These are phyloP conservation scores for Drosophila watanabei DNA, from an alignment of 1,140 invertebrate genomes.

Conservation along the genomic window DNA sequence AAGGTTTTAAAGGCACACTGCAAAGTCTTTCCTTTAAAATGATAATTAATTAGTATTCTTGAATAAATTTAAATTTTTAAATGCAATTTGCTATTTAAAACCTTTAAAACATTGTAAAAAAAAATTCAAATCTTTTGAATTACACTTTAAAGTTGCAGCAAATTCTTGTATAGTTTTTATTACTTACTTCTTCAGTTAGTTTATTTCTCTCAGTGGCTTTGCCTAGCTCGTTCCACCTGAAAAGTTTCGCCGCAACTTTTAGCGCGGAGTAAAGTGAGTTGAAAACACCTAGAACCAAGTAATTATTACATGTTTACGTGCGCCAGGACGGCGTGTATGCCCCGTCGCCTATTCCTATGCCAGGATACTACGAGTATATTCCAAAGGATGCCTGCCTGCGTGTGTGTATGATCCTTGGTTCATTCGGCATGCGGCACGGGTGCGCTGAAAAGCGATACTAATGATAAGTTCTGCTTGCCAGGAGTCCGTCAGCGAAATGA, in stretches of 20 bases:
- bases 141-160: rapidly evolving
- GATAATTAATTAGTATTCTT: neutral
- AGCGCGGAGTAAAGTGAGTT: conserved; percentile 51
- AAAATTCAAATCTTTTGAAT: too few species aligned
- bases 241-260: conserved; percentile 53
- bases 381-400: conserved; percentile 16
- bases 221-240: conserved; percentile 27
- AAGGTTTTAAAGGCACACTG: neutral
- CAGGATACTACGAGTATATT: conserved; percentile 1
- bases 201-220: conserved; percentile 4
- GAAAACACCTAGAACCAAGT: conserved; percentile 61
- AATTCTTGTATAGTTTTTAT: neutral
- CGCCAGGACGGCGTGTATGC: conserved; percentile 25
- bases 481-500: conserved; percentile 70
- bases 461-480: conserved; percentile 78
- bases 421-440: conserved; percentile 71
- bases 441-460: conserved; percentile 83
- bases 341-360: conserved; percentile 17
- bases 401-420: conserved; percentile 37
- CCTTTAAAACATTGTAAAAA: neutral
- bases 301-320: conserved; percentile 71
- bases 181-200: rapidly evolving
- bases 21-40: neutral
- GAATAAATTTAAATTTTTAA: neutral
- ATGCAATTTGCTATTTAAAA: rapidly evolving